Evolutionary conservation across 2,113 vertebrate genomes (phyloP), one percentile per base, ranked within the genome.

Genomic region (Trichomycterus rosablanca): DNA sequence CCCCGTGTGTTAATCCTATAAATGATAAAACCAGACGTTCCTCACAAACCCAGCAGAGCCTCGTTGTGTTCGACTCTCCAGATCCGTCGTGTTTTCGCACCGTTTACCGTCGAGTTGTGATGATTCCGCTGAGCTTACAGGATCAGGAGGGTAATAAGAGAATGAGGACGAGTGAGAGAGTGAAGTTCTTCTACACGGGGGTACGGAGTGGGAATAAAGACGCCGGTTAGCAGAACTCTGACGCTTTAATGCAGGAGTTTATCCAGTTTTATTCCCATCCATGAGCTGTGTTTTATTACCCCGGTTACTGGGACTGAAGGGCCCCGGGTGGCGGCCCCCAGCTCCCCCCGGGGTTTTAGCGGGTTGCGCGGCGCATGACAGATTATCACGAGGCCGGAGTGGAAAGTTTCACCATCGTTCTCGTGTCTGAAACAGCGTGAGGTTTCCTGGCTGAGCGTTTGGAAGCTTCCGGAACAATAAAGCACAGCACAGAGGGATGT

Each of bases 221-320:
- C n/a, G n/a, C n/a, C n/a, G n/a, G n/a, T n/a, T n/a, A n/a, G n/a
- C n/a, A n/a, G n/a, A n/a, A n/a, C n/a, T n/a, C n/a, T n/a, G n/a
- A n/a, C 79, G 75, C 71, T 81, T 52, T 76, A 83, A 83, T 81
- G 78, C 77, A 82, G 80, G 82, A 87, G 83, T 85, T 74, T 77
- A 68, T 78, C 72, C 70, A 73, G 65, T 81, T 81, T 80, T 73
- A 50, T 75, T 73, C 45, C 63, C 78, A 72, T 67, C 39, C 61
- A 45, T 59, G 45, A 57, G 42, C 18, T 3, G 51, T 62, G 57
- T 71, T 78, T 75, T 78, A 83, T 80, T 76, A 71, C 63, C 67
- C 54, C 67, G 66, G 66, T 74, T 76, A 78, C 78, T 42, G 45
- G 61, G 58, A 72, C 60, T 63, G 74, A 77, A 78, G 80, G 76